Evolutionary conservation across 2,888 invertebrate genomes (phyloP).

Genomic region (Microplitis manilae): DNA sequence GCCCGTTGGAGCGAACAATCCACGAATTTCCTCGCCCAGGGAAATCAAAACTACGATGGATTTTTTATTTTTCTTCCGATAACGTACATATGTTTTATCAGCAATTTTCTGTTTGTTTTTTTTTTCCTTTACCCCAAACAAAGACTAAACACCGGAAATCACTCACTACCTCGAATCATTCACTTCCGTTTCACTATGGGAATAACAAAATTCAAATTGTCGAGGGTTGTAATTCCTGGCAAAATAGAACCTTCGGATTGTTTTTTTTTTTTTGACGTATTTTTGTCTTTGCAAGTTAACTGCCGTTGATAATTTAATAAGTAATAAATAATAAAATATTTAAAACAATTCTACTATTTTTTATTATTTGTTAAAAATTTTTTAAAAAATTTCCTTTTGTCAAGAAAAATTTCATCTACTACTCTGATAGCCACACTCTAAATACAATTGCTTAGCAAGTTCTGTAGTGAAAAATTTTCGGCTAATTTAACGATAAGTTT

Average conservation of each 20-base stretch:
- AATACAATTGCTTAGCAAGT: no score
- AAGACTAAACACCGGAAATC: constrained; percentile 31
- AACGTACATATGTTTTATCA: constrained; percentile 31
- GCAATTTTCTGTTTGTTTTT: constrained; percentile 26
- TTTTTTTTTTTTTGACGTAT: no score
- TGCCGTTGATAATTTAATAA: no score
- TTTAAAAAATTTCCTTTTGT: no score
- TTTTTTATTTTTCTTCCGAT: constrained; percentile 12
- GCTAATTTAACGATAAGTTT: no score
- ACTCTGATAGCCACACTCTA: no score
- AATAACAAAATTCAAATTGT: not conserved
- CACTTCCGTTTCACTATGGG: constrained; percentile 15
- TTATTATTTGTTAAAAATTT: no score
- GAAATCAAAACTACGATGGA: constrained; percentile 43
- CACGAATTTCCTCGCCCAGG: constrained; percentile 38
- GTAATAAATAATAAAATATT: no score
- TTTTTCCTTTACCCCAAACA: not conserved
- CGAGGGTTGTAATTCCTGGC: not conserved
- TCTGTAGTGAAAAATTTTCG: no score
- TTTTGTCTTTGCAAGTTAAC: not conserved
- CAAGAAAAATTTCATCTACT: no score
- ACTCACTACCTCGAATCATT: constrained; percentile 36
- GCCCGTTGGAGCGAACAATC: constrained; percentile 34
- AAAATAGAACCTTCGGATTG: not conserved
- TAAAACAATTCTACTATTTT: no score